A percentile compares a stretch with the other conserved stretches of the same genome.
Conservation (phyloP, 2,113 vertebrate species). For the Tragelaphus imberbis region DNA sequence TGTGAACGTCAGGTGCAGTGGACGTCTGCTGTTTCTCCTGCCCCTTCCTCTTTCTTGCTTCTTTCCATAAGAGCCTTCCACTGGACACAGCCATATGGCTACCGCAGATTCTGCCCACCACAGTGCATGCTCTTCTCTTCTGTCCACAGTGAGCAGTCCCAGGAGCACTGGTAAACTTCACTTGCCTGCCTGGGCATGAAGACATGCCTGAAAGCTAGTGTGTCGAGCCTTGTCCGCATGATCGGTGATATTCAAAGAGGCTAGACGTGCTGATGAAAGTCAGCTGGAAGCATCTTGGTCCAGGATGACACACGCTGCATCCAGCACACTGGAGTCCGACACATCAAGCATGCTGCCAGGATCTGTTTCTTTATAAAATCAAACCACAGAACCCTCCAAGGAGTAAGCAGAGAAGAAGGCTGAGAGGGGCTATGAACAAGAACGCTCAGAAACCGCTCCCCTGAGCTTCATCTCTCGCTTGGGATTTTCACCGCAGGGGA, state of each 20-base stretch:
- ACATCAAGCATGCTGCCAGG: background rate
- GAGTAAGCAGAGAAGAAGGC: background rate
- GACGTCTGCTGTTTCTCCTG: background rate
- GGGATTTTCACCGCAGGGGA: background rate
- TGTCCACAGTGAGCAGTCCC: background rate
- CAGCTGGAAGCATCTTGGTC: background rate
- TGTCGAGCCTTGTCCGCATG: too few relatives aligned
- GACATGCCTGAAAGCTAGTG: background rate
- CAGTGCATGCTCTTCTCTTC: background rate
- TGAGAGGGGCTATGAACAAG: background rate
- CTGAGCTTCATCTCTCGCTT: background rate
- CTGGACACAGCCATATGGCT: background rate
- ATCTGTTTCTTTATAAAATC: background rate
- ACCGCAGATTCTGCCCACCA: rapidly evolving
- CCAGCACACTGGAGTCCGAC: background rate
- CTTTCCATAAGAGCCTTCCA: background rate
- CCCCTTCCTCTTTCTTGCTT: background rate
- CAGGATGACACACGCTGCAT: background rate
- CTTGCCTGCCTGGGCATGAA: background rate
- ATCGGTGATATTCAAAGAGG: rapidly evolving
- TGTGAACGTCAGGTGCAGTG: background rate
- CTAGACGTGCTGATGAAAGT: background rate
- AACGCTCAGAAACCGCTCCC: background rate
- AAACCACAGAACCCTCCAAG: background rate
- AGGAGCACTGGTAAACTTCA: background rate